Percentiles rank a stretch among this genome's conserved stretches.
phyloP scores from a whole-genome alignment of 2,888 invertebrate genomes.

The Enoplolaimus lenunculus region DNA sequence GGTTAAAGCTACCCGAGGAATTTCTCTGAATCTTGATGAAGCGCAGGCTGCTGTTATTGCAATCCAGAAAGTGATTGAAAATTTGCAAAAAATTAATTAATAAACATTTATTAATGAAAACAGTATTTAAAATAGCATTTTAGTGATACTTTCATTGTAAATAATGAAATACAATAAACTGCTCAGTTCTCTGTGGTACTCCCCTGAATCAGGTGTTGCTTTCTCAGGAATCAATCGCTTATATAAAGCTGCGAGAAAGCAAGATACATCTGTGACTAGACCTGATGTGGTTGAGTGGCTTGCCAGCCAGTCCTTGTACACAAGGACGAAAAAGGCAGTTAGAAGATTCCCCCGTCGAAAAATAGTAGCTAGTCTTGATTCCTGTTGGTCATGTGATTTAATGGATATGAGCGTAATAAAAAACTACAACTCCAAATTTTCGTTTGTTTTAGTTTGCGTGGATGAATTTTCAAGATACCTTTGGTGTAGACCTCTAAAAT shows the following conservation, averaged over 20 bases:
- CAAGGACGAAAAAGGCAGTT: neutral
- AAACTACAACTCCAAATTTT: neutral
- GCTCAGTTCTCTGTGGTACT: neutral
- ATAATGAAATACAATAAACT: neutral
- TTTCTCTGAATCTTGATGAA: neutral
- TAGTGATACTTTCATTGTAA: neutral
- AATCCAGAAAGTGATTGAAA: neutral
- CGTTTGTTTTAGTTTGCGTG: neutral
- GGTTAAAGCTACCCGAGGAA: neutral
- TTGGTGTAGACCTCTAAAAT: slow-evolving; percentile 7
- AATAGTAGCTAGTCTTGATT: neutral
- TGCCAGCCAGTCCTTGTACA: neutral
- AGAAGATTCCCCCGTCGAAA: neutral
- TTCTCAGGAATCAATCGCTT: neutral
- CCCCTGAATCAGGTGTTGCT: neutral
- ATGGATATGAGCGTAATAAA: neutral
- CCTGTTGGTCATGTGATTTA: neutral
- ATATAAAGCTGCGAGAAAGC: neutral
- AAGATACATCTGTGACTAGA: neutral
- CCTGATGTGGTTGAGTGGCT: neutral
- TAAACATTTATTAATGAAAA: neutral
- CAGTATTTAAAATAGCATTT: neutral
- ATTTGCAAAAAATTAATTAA: neutral
- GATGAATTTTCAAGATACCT: slow-evolving; percentile 4
- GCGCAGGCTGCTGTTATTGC: neutral